Evolutionary conservation across 2,888 invertebrate genomes (phyloP).

Genomic region (Acleris cristana): DNA sequence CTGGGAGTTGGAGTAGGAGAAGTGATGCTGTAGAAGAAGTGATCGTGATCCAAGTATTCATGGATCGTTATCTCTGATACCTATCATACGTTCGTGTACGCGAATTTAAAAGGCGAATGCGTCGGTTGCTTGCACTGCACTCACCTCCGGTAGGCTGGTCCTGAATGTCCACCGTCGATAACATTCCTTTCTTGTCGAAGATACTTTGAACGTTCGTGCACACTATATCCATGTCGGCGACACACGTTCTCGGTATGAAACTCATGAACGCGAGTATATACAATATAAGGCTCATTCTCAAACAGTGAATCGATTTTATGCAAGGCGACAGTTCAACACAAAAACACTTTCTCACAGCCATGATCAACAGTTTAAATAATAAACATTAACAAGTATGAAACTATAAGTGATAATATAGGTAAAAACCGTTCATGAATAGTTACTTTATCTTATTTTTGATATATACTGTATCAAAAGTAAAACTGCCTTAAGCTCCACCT

Average conservation of each 20-base stretch:
- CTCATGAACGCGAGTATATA: conserved; percentile 72
- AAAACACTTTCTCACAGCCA: conserved; percentile 81
- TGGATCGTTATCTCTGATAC: background rate
- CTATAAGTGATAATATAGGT: conserved; percentile 2
- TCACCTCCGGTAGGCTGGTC: conserved; percentile 81
- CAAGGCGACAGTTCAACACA: conserved; percentile 78
- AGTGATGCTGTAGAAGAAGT: too few relatives aligned
- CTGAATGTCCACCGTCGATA: conserved; percentile 74
- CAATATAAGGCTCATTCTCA: conserved; percentile 77
- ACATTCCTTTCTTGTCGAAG: conserved; percentile 80
- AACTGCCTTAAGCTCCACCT: background rate
- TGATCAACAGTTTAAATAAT: conserved; percentile 55
- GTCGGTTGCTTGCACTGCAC: conserved; percentile 40
- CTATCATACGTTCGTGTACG: too few relatives aligned
- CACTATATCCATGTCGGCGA: conserved; percentile 69
- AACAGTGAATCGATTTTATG: conserved; percentile 82
- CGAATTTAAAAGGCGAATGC: too few relatives aligned
- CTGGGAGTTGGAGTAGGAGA: too few relatives aligned
- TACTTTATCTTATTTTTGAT: conserved; percentile 6
- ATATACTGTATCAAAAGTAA: conserved; percentile 8
- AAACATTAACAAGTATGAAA: conserved; percentile 46
- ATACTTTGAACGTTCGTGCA: conserved; percentile 80
- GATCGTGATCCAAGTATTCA: background rate
- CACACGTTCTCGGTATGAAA: conserved; percentile 63
- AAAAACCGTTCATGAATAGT: conserved; percentile 54